These are phyloP conservation scores for Corythornis leucogaster DNA, from an alignment of 2,797 vertebrate species.

Conservation along the genomic window DNA sequence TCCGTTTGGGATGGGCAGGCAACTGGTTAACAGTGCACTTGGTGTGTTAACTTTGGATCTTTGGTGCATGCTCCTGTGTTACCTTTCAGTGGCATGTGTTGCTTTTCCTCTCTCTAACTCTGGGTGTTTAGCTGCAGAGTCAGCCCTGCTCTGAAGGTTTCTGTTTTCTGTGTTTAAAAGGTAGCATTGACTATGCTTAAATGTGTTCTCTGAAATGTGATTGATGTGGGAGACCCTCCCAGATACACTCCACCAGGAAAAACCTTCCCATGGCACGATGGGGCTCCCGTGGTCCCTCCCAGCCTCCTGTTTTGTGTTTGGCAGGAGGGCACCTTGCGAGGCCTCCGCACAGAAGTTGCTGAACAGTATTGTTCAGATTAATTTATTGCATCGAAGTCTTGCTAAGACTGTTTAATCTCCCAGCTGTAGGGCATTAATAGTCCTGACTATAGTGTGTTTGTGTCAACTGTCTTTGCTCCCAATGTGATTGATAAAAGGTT, in stretches of 20 bases:
- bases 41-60: conserved; percentile 39
- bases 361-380: background rate
- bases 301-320: background rate
- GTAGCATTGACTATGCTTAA: background rate
- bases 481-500: conserved; percentile 43
- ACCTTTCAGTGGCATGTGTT: conserved; percentile 42
- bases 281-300: background rate
- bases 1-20: background rate
- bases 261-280: background rate
- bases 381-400: background rate
- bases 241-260: background rate
- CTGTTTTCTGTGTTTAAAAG: conserved; percentile 21
- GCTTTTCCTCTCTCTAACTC: conserved; percentile 12
- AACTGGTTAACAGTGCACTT: conserved; percentile 14
- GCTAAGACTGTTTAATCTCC: conserved; percentile 45
- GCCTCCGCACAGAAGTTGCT: background rate
- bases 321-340: background rate
- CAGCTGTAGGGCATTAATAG: conserved; percentile 34
- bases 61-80: background rate
- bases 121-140: background rate
- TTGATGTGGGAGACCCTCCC: background rate
- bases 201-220: background rate
- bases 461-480: conserved; percentile 39
- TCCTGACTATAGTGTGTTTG: conserved; percentile 13
- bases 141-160: background rate